Conservation (phyloP, 2,797 vertebrate species). For the Argyrosomus regius region DNA sequence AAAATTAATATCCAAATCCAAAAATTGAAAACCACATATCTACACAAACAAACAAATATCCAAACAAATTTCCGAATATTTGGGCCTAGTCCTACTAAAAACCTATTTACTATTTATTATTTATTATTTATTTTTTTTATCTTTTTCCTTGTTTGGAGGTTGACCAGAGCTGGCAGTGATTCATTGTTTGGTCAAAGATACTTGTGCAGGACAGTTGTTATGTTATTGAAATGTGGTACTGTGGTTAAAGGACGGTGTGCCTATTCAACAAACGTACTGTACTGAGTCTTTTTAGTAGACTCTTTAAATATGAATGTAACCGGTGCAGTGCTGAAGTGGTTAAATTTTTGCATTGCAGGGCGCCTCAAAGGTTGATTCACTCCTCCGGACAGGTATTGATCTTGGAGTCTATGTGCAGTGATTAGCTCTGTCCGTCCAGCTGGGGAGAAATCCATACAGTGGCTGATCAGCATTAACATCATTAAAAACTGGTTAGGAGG, state of each 20-base stretch:
- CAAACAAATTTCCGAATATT: too few species aligned
- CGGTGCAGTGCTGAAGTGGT: conserved; percentile 36
- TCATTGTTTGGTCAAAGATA: neutral
- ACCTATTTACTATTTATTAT: neutral
- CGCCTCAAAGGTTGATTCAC: conserved; percentile 64
- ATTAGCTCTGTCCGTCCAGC: conserved; percentile 74
- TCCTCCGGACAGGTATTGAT: conserved; percentile 69
- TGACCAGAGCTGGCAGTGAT: neutral
- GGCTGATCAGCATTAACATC: conserved; percentile 75
- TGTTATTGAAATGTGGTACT: neutral
- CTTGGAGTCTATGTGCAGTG: conserved; percentile 58
- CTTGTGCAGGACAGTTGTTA: neutral
- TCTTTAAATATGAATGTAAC: conserved; percentile 30
- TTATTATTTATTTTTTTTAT: too few species aligned
- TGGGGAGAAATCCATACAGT: conserved; percentile 70
- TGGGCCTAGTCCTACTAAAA: neutral
- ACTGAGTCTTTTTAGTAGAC: neutral
- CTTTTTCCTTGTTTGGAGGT: neutral
- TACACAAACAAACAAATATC: too few species aligned
- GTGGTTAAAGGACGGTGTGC: neutral
- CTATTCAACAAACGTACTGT: neutral
- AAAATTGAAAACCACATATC: too few species aligned
- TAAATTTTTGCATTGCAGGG: conserved; percentile 45
- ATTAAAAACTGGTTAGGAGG: conserved; percentile 71
- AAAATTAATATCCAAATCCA: too few species aligned